Conservation (phyloP, 1,140 invertebrate species). For the Papilio polyxenes region DNA sequence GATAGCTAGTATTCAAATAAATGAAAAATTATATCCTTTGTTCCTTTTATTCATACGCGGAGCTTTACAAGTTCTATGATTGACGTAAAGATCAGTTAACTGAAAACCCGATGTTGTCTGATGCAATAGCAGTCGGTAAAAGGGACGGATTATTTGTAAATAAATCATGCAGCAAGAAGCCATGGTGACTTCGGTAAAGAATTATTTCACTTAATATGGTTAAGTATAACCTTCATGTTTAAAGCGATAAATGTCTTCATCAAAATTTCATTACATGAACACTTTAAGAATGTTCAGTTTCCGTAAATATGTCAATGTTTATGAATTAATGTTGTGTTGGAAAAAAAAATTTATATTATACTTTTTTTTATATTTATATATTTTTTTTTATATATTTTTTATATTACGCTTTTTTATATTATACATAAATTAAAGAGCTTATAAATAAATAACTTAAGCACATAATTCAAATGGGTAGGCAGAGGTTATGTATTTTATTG, state of each 20-base stretch:
- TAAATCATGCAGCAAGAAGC: not conserved
- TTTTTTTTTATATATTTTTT: too few species aligned
- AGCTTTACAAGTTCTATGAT: not conserved
- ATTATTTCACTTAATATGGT: not conserved
- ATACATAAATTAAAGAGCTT: too few species aligned
- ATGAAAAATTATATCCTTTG: not conserved
- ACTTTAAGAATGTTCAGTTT: not conserved
- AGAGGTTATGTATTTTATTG: too few species aligned
- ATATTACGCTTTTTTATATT: too few species aligned
- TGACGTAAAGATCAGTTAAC: conserved; percentile 2
- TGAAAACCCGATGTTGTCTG: not conserved
- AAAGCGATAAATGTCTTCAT: not conserved
- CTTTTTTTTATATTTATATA: too few species aligned
- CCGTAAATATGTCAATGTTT: not conserved
- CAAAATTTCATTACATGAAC: not conserved
- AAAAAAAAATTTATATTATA: too few species aligned
- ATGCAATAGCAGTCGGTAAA: not conserved
- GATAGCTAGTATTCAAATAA: too few species aligned
- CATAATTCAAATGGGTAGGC: too few species aligned
- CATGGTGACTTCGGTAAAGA: not conserved
- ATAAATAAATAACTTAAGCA: too few species aligned
- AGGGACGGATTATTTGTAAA: conserved; percentile 3
- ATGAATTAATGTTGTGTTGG: not conserved
- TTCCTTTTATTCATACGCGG: not conserved
- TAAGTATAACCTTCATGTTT: not conserved